Base-by-base conservation (phyloP, 2,113 vertebrate genomes). In the Laticauda laticaudata region DNA sequence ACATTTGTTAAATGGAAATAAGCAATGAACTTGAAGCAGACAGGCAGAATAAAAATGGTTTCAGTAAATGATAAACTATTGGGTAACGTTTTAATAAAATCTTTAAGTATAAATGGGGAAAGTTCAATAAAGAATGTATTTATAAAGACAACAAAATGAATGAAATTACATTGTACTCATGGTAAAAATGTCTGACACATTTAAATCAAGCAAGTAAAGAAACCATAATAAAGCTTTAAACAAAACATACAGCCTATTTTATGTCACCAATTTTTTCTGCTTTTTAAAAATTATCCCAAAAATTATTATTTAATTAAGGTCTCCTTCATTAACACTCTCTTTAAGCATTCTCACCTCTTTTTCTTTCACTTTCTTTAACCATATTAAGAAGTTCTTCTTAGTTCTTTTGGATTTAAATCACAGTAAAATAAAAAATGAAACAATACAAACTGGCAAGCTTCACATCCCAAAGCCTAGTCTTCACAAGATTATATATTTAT, bases 381-480 rank as follows among this genome's bases (percentile, higher is more conserved):
- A 18, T 89, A 81, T 21, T 81, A 81, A 75, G n/a, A 75, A 75
- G 14, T 39, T 39, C 18, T 39, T 81, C 55, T n/a, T 59, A 88
- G n/a, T 12, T 5, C 64, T 85, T 85, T 89, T 54, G 15, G 23
- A 20, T 57, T 93, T 89, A 91, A 89, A 91, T 91, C 64, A 20
- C 39, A 85, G n/a, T n/a, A 89, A 93, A 89, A 51, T 20, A 59
- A 91, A 69, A 88, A 93, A 91, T 23, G n/a, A 93, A 91, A 57
- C 53, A 89, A 89, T 53, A 86, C 87, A 59, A 87, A 15, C 29
- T 61, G 43, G 61, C 53, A 39, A 91, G 91, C 85, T 91, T 64
- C 89, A 87, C 2, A 21, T 39, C 24, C n/a, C 57, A 90, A 93
- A 93, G 43, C 48, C 64, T 86, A 86, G 55, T 92, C 56, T 87